Evolutionary conservation across 2,113 vertebrate species (phyloP), one percentile per base, ranked within the genome.

Genomic region (Saguinus midas): DNA sequence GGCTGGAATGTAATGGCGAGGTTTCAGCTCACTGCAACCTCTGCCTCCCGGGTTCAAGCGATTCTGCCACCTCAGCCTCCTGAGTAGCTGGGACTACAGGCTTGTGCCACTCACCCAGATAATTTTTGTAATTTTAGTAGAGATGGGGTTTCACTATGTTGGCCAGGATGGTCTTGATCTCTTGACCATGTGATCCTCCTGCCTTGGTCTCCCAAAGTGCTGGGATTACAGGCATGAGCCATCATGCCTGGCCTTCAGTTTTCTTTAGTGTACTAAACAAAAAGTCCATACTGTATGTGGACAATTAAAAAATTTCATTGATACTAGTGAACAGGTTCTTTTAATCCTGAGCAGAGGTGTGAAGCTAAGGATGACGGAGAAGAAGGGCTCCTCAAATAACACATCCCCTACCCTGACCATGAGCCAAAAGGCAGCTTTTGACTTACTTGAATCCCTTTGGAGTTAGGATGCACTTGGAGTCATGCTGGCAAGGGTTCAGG

Each of bases 391-490:
- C 80, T 35, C 5, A 78, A 57, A 45, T 37, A 70, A 73, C 35
- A 10, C 3, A 1, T 1, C 7, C 14, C 27, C 16, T 16, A 8
- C 43, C 2, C 23, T 1, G 0, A 0, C 0, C 0, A 5, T 9
- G 68, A 52, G n/a, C 21, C 14, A 3, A 7, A 35, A 12, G 10
- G 43, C 8, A 1, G 57, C 70, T 61, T 94, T 55, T 35, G 75
- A 99, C 99, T 99, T 98, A 99, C 99, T 99, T 99, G 99, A 99
- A 99, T 98, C 99, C 99, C 93, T 99, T 99, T 29, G 98, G 98
- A 13, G 98, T 99, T 97, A 99, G 98, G 98, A 99, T 99, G 97
- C 99, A 99, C 98, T 99, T 99, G 87, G 99, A 99, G 96, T 99
- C 99, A 4, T 99, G 99, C 94, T 99, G 99, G 98, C 99, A 99